These are phyloP conservation scores for Drosophila mimica DNA, from an alignment of 2,888 invertebrate species.

Conservation along the genomic window DNA sequence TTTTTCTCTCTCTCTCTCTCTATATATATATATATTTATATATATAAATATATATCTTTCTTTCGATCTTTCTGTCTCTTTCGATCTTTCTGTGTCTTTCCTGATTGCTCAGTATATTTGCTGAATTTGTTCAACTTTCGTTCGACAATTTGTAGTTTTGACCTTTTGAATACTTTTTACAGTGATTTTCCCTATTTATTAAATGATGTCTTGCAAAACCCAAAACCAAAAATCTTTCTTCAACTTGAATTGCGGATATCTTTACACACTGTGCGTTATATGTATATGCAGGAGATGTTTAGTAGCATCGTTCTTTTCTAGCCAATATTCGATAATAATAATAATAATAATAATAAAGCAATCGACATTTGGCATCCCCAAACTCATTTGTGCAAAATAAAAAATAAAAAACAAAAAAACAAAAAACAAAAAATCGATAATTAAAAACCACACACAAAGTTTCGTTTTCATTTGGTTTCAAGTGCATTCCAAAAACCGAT, in stretches of 20 bases:
- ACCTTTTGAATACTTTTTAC: conserved; percentile 13
- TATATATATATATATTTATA: neutral
- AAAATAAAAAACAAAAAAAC: neutral
- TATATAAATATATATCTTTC: neutral
- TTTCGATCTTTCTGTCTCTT: conserved; percentile 7
- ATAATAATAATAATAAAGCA: neutral
- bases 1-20: conserved; percentile 1
- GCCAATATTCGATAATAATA: conserved; percentile 14
- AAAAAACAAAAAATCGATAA: neutral
- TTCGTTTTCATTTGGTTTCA: conserved; percentile 56
- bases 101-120: conserved; percentile 22
- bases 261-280: conserved; percentile 34
- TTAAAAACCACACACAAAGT: conserved; percentile 18
- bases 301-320: conserved; percentile 17
- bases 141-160: conserved; percentile 27
- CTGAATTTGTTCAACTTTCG: conserved; percentile 19
- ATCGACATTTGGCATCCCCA: conserved; percentile 24
- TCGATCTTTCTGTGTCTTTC: conserved; percentile 9
- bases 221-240: neutral
- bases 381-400: conserved; percentile 31
- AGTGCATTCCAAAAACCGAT: conserved; percentile 47
- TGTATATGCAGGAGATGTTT: conserved; percentile 22
- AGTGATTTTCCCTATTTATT: conserved; percentile 8
- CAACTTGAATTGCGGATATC: conserved; percentile 6
- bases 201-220: conserved; percentile 11